These are phyloP conservation scores for Pterostichus niger DNA, from an alignment of 2,888 invertebrate genomes.

Conservation along the genomic window DNA sequence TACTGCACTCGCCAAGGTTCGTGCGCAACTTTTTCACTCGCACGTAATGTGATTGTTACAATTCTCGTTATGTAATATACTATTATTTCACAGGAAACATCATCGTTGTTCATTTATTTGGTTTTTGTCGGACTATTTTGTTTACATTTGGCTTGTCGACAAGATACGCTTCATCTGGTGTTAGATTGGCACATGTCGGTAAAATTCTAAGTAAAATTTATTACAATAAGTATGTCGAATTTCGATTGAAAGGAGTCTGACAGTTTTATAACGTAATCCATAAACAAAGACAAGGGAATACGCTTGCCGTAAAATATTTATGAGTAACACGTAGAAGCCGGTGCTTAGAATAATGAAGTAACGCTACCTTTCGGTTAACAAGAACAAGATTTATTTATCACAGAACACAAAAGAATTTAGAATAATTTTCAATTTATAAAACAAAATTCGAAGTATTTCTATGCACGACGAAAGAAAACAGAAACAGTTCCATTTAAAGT, in stretches of 20 bases:
- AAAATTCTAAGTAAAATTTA: background rate
- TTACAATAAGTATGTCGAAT: background rate
- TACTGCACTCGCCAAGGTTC: no score
- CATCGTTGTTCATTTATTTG: no score
- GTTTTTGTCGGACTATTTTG: no score
- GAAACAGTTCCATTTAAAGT: conserved; percentile 32
- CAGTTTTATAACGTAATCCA: background rate
- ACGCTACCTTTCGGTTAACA: conserved; percentile 5
- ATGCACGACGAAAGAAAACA: conserved; percentile 8
- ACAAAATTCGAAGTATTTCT: conserved; percentile 20
- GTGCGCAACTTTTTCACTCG: no score
- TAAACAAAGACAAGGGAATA: conserved; percentile 12
- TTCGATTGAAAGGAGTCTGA: conserved; percentile 10
- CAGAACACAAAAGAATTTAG: conserved; percentile 19
- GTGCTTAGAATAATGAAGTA: conserved; percentile 8
- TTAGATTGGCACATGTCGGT: no score
- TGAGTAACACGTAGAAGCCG: conserved; percentile 15
- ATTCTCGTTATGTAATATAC: no score
- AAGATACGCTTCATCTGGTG: no score
- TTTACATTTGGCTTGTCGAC: no score
- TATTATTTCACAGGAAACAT: no score
- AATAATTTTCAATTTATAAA: conserved; percentile 20
- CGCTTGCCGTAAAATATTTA: conserved; percentile 16
- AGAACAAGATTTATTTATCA: conserved; percentile 7
- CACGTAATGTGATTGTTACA: no score